phyloP scores from a whole-genome alignment of 2,888 invertebrate species.

The Cheilosia impressa region DNA sequence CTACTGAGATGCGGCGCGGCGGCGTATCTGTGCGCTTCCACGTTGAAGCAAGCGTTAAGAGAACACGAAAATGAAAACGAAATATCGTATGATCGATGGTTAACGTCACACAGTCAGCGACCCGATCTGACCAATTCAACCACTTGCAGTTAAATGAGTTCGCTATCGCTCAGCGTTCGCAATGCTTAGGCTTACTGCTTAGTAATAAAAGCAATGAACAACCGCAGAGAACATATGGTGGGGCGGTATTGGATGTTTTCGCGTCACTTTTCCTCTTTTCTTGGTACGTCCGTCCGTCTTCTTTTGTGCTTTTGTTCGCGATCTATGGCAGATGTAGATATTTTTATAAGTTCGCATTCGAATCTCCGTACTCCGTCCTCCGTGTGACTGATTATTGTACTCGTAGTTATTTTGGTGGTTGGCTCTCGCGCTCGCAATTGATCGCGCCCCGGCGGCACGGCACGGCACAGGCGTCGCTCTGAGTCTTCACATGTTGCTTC shows the following conservation, averaged over 20 bases:
- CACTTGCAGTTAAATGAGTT: conserved; percentile 69
- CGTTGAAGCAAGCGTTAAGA: conserved; percentile 46
- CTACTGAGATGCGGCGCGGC: conserved; percentile 26
- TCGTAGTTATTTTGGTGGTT: conserved; percentile 13
- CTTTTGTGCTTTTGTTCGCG: conserved; percentile 44
- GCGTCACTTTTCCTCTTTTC: conserved; percentile 38
- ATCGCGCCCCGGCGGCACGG: too few relatives aligned
- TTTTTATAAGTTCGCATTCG: conserved; percentile 15
- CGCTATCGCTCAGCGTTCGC: conserved; percentile 19
- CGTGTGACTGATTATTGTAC: conserved; percentile 12
- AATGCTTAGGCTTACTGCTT: conserved; percentile 15
- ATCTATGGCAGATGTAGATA: conserved; percentile 14
- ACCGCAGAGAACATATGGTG: conserved; percentile 33
- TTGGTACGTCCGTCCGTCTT: conserved; percentile 22
- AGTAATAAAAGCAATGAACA: conserved; percentile 45
- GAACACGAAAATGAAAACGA: conserved; percentile 49
- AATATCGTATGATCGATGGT: conserved; percentile 70
- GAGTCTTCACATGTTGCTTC: neutral
- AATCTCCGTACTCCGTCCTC: neutral
- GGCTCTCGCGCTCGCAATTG: conserved; percentile 16
- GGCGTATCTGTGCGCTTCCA: conserved; percentile 42
- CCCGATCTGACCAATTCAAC: conserved; percentile 65
- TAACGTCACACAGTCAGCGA: conserved; percentile 61
- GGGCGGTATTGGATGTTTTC: conserved; percentile 43
- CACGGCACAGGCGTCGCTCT: neutral